Evolutionary conservation across 2,113 vertebrate genomes (phyloP).

Genomic region (Cairina moschata): DNA sequence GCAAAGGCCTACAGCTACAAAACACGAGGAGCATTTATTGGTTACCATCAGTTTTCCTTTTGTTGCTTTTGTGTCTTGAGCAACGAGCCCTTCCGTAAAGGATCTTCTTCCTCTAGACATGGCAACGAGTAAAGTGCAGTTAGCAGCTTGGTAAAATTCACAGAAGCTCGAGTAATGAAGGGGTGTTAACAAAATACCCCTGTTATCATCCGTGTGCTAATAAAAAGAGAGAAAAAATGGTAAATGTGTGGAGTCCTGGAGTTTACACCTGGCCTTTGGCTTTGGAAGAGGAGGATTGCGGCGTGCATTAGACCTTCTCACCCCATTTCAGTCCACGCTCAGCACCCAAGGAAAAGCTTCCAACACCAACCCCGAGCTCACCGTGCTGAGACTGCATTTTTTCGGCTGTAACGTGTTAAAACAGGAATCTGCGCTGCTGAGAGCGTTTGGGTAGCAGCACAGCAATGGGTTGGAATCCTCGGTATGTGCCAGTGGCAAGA

Average conservation of each 20-base stretch:
- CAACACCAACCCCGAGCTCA: not conserved
- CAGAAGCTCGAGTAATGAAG: not conserved
- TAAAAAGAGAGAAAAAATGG: not conserved
- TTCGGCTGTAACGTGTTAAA: constrained; percentile 57
- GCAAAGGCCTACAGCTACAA: not conserved
- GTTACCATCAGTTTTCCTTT: not conserved
- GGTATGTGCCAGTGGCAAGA: constrained; percentile 76
- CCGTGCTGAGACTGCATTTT: constrained; percentile 52
- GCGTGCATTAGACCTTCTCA: not conserved
- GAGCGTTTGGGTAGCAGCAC: constrained; percentile 22
- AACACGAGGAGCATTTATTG: not conserved
- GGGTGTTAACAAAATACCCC: not conserved
- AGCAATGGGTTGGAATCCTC: constrained; percentile 72
- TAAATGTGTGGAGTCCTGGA: not conserved
- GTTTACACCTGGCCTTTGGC: not conserved
- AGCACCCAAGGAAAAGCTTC: not conserved
- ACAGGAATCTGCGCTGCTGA: constrained; percentile 51
- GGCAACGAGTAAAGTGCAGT: not conserved
- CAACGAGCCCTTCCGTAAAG: not conserved
- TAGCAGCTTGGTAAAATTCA: not conserved
- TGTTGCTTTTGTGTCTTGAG: not conserved
- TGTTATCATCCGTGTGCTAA: not conserved
- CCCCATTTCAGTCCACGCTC: not conserved
- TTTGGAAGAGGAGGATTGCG: not conserved
- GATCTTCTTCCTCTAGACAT: not conserved